Conservation (phyloP, 2,113 vertebrate species). For the Malurus melanocephalus region DNA sequence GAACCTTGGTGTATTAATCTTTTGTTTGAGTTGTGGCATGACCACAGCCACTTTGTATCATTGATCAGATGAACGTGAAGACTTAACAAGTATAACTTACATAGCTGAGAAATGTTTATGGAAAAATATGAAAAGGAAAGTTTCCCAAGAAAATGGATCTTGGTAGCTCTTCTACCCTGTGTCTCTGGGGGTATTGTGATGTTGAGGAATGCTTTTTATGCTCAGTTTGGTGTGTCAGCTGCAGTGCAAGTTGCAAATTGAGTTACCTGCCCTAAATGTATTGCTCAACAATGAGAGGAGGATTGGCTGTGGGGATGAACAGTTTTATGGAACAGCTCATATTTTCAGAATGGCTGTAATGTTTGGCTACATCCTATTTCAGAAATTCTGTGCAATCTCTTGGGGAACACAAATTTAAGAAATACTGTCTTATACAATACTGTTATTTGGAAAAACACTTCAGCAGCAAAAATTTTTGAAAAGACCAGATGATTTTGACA, state of each 20-base stretch:
- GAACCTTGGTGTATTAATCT: not conserved
- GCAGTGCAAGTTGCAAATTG: not conserved
- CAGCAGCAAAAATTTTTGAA: not conserved
- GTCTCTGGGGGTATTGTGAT: not conserved
- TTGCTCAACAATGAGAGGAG: not conserved
- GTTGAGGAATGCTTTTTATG: not conserved
- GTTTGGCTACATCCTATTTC: not conserved
- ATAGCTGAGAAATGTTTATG: not conserved
- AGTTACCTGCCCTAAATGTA: not conserved
- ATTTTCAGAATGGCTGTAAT: not conserved
- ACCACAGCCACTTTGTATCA: rapidly evolving
- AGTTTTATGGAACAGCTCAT: not conserved
- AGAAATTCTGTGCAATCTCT: not conserved
- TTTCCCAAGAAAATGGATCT: not conserved
- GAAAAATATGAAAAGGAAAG: not conserved
- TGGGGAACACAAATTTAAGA: not conserved
- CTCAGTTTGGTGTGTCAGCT: not conserved
- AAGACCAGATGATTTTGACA: not conserved
- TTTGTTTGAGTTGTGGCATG: not conserved
- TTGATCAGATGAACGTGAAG: not conserved
- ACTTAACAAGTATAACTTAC: not conserved
- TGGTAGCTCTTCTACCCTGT: not conserved
- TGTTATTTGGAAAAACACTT: not conserved
- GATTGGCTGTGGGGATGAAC: not conserved
- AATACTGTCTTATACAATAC: not conserved